Percentiles rank a stretch among this genome's conserved stretches.
Conservation (phyloP, 2,113 vertebrate species). For the Chionodraco myersi region DNA sequence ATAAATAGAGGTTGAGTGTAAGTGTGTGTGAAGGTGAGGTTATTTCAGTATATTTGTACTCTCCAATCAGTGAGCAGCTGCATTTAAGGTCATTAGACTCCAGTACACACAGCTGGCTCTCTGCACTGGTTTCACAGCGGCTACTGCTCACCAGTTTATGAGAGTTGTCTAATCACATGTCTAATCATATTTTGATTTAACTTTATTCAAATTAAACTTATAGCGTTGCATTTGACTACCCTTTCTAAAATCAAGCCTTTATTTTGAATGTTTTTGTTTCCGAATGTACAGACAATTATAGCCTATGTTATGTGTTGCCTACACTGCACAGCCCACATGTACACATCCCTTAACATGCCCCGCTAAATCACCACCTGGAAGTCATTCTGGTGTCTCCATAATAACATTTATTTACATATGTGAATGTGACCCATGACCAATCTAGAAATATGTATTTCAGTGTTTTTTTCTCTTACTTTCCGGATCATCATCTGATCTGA, state of each 20-base stretch:
- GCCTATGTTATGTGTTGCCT: too few species aligned
- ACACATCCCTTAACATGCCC: neutral
- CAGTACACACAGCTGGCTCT: neutral
- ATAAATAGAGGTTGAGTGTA: slow-evolving; percentile 25
- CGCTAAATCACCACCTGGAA: neutral
- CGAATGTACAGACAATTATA: neutral
- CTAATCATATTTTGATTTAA: neutral
- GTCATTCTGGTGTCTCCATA: neutral
- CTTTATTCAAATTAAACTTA: neutral
- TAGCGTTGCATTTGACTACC: too few species aligned
- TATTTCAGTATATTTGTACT: slow-evolving; percentile 36
- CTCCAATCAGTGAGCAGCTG: slow-evolving; percentile 40
- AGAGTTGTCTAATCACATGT: too few species aligned
- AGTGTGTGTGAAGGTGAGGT: slow-evolving; percentile 34
- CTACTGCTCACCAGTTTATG: neutral
- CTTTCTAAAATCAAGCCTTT: too few species aligned
- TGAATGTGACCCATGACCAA: neutral
- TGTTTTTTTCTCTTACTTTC: neutral
- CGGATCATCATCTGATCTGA: neutral
- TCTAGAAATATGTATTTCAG: neutral
- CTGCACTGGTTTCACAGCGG: neutral
- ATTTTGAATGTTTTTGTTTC: neutral
- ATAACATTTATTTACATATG: slow-evolving; percentile 10
- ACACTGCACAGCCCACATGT: neutral
- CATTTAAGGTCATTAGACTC: neutral